These are phyloP conservation scores for Drosophila persimilis DNA, from an alignment of 1,140 invertebrate genomes.

Conservation along the genomic window DNA sequence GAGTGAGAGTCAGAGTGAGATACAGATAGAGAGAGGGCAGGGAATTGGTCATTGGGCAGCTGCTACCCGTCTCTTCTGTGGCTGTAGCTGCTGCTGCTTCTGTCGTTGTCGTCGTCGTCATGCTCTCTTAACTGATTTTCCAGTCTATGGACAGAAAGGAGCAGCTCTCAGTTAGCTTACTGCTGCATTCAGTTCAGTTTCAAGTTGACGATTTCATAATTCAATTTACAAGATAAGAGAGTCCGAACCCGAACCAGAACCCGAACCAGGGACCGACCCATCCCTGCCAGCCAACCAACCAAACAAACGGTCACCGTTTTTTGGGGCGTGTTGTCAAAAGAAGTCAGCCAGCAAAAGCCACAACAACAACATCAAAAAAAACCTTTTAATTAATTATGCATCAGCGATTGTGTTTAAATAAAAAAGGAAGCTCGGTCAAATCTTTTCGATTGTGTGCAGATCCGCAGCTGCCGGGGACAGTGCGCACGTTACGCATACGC, in stretches of 20 bases:
- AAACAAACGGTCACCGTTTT: conserved; percentile 51
- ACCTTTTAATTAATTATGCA: conserved; percentile 81
- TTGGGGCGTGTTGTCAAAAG: conserved; percentile 69
- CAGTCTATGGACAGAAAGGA: conserved; percentile 72
- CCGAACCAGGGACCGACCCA: too few relatives aligned
- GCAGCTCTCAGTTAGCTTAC: conserved; percentile 43
- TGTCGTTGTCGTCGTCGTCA: conserved; percentile 57
- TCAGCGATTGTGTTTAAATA: conserved; percentile 79
- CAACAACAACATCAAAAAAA: conserved; percentile 48
- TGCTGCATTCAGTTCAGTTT: conserved; percentile 73
- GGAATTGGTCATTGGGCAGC: conserved; percentile 73
- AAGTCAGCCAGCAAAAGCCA: conserved; percentile 39
- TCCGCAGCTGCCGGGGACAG: conserved; percentile 45
- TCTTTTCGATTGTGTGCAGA: conserved; percentile 32
- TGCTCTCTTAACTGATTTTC: conserved; percentile 77
- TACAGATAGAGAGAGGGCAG: conserved; percentile 16
- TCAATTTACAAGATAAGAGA: conserved; percentile 80
- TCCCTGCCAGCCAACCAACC: conserved; percentile 41
- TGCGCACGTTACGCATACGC: conserved; percentile 54
- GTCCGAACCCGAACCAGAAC: conserved; percentile 31
- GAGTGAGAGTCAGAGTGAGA: conserved; percentile 15
- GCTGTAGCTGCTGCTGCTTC: conserved; percentile 21
- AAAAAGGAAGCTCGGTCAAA: conserved; percentile 66
- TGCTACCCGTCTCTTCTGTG: conserved; percentile 31
- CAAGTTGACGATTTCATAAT: conserved; percentile 81